Evolutionary conservation across 1,140 invertebrate species (phyloP), one percentile per base, ranked within the genome.

Genomic region (Aphelinus atriplicis): DNA sequence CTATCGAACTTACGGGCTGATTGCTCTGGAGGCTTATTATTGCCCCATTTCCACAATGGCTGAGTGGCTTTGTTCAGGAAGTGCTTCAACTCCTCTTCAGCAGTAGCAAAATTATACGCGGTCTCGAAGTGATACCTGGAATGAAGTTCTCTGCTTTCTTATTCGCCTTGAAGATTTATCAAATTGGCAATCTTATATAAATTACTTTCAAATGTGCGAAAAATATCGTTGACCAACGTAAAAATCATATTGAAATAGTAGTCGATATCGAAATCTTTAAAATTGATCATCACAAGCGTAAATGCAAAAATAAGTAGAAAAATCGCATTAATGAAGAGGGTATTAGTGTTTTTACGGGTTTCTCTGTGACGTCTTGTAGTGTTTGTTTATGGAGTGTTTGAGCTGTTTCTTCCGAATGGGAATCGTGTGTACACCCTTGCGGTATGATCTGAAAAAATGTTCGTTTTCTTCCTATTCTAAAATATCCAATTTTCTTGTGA

Each of bases 11-110:
- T 69, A 77, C 75, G 71, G 51, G 51, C 48, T 1, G 75, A 61
- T 50, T 72, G 66, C 46, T 73, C 65, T 43, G 58, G 69, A 6
- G 71, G 75, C 61, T 63, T 63, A 10, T 57, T 65, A 10, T 57
- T 65, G 0, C 75, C 75, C 75, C 75, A 77, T 53, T 73, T 77
- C 75, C 75, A 77, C 1, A 51, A 48, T 47, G 93, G 91, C 80
- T 90, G 89, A 75, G 92, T 91, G 79, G 94, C 93, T 80, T 92
- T 90, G 75, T 92, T 90, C 80, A 96, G 84, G 86, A 95, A 96
- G 82, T 95, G 93, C 45, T 92, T 80, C 61, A 96, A 83, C 81
- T 93, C 91, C 51, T 91, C 90, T 85, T 95, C 94, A 6, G 94
- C 90, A 42, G 90, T 78, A 9, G 84, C 80, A 78, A 86, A 88